These are phyloP conservation scores for Amiota communis DNA, from an alignment of 2,888 invertebrate species.

Conservation along the genomic window DNA sequence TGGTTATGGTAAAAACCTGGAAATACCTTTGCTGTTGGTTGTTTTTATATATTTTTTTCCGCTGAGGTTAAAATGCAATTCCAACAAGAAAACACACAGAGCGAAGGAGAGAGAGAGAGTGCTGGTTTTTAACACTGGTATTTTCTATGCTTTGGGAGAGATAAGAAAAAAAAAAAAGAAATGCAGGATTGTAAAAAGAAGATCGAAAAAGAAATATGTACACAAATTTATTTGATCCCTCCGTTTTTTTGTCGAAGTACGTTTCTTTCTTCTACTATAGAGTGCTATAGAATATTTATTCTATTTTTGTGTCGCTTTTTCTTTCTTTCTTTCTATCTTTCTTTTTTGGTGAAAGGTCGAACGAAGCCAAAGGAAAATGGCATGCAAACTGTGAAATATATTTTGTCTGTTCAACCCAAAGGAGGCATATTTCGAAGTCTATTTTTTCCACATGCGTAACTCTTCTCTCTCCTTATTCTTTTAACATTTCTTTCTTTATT, in stretches of 20 bases:
- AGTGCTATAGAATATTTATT: too few relatives aligned
- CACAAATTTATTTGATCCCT: constrained; percentile 62
- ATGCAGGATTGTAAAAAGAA: background rate
- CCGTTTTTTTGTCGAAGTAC: constrained; percentile 31
- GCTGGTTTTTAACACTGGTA: constrained; percentile 34
- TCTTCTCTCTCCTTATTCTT: background rate
- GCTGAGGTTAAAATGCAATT: constrained; percentile 42
- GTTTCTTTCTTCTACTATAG: too few relatives aligned
- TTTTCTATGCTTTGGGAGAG: too few relatives aligned
- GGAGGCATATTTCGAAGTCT: background rate
- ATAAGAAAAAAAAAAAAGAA: constrained; percentile 16
- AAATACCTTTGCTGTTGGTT: constrained; percentile 52
- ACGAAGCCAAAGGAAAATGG: constrained; percentile 32
- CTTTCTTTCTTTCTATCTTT: too few relatives aligned
- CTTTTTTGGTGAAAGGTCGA: constrained; percentile 55
- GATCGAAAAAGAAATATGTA: constrained; percentile 38
- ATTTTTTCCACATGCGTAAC: background rate
- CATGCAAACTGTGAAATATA: constrained; percentile 27
- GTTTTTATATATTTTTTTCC: constrained; percentile 17
- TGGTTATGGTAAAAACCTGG: constrained; percentile 27
- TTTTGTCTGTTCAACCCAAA: constrained; percentile 31
- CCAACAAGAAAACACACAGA: too few relatives aligned
- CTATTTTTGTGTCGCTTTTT: too few relatives aligned
- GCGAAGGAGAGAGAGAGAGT: constrained; percentile 23
- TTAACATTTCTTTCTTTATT: background rate